Percentiles rank a stretch among this genome's conserved stretches.
These are phyloP conservation scores for mouse (Mus musculus) DNA, from an alignment of 2,113 vertebrate genomes.

Conservation along the genomic window GRCm39 chr4:155177501-155178000, in stretches of 20 bases:
- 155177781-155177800: neutral
- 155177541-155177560: constrained; percentile 85
- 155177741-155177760: too few species aligned
- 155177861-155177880: neutral
- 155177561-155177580: constrained; percentile 85
- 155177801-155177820: too few species aligned
- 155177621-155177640: accelerated
- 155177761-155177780: neutral
- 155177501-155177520: constrained; percentile 75
- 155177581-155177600: constrained; percentile 72
- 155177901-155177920: too few species aligned
- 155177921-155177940: neutral
- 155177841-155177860: accelerated
- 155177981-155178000: neutral
- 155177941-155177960: neutral
- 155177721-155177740: neutral
- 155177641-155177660: neutral
- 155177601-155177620: constrained; percentile 79
- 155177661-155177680: neutral
- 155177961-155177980: neutral
- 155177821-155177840: too few species aligned
- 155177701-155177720: too few species aligned
- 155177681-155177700: neutral
- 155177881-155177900: accelerated
- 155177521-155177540: constrained; percentile 83